Base-by-base conservation (phyloP, 1,140 invertebrate genomes). In the Trichonephila clavipes region DNA sequence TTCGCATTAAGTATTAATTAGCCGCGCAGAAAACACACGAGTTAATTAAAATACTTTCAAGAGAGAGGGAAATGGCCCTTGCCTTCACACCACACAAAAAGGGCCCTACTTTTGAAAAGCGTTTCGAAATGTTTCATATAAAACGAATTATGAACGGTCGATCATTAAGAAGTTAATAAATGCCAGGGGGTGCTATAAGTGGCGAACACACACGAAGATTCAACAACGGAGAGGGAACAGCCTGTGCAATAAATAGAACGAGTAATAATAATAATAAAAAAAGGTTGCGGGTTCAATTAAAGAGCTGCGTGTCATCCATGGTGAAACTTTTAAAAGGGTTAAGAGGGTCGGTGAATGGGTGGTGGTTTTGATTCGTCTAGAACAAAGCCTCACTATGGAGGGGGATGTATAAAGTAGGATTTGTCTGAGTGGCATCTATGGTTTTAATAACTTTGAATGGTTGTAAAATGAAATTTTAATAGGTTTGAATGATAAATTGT, bases 111-210 rank as follows among this genome's bases (percentile, higher is more conserved):
- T 77, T 77, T 77, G 72, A 77, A 77, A 77, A 77, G 72, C 72
- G 72, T 77, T 77, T 40, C 72, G 72, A 77, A 77, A 77, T 40
- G 28, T 16, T 77, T 77, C 72, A 12, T 83, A 83, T 51, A 44
- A 59, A 58, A n/a, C 82, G 51, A 83, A 83, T 83, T 83, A 83
- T n/a, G 44, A 83, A 83, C 51, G 82, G 82, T 83, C 82, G 82
- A 77, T 77, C 72, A 77, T 77, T 77, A 77, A 40, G 72, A 77
- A 77, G 40, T 59, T 83, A 51, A 58, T 83, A 59, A 59, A 83
- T 59, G 51, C 82, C 82, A 51, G 40, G 82, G 82, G 82, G 82
- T 51, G 82, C 82, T 51, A 51, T 19, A n/a, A 44, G 77, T n/a
- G 14, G 82, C 82, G 82, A 59, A 83, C 82, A 83, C 82, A 83